Evolutionary conservation across 2,888 invertebrate genomes (phyloP), one percentile per base, ranked within the genome.

Genomic region (Brenthis daphne): DNA sequence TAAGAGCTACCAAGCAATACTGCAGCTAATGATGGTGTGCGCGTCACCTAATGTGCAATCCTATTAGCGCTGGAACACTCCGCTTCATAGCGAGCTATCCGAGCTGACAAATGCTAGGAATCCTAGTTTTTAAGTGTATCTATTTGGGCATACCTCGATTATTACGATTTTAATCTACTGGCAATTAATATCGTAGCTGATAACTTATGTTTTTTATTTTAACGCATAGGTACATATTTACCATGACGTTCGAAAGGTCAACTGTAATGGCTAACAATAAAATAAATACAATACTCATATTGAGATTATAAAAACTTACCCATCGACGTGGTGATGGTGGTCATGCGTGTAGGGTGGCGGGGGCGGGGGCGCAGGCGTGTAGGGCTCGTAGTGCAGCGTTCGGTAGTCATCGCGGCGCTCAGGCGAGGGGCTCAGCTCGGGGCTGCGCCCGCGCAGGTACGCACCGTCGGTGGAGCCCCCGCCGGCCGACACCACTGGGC

Each of bases 381-480:
- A 89, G 68, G 80, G 75, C 74, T 89, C 89, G 86, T 90, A 88
- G 85, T 86, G 89, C 75, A 84, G 76, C 43, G 78, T 77, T 77
- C 86, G 85, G 84, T 85, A 87, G 71, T 88, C 87, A 69, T 86
- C 87, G 77, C 86, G 85, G 75, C 84, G 88, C 80, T 85, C 87
- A 57, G 86, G 88, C 79, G 82, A 80, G 14, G 88, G 87, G 79
- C 82, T 82, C 71, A 78, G 81, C 64, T 82, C 85, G 79, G 87
- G 86, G 83, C 84, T 82, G 81, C 86, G 85, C 60, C 83, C 82
- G 74, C 86, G 87, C 80, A 85, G 81, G 84, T 85, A 86, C 54
- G 79, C 82, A 76, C 84, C 87, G 82, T 85, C 88, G 64, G 86
- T 83, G 68, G 82, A 82, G 79, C 82, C 82, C 74, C 78, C 77